Conservation (phyloP, 2,888 invertebrate species). For the Caenorhabditis imperialis region DNA sequence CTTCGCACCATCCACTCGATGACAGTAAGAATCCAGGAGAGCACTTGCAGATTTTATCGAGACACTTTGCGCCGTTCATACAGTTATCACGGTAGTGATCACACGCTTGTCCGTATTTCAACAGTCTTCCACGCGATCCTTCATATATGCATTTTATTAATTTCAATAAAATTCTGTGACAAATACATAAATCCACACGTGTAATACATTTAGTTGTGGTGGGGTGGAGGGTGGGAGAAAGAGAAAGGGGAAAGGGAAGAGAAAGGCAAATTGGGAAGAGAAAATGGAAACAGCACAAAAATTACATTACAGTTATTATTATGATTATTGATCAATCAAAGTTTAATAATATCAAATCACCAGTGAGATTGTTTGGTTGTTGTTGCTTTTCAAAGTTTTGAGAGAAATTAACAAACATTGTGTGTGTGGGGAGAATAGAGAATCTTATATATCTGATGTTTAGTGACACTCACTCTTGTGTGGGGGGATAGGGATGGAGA, state of each 20-base stretch:
- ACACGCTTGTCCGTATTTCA: conserved; percentile 66
- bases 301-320: conserved; percentile 43
- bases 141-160: conserved; percentile 38
- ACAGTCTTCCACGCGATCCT: conserved; percentile 46
- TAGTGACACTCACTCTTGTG: conserved; percentile 59
- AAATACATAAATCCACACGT: conserved; percentile 51
- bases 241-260: neutral
- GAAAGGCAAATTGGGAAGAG: conserved; percentile 12
- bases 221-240: conserved; percentile 19
- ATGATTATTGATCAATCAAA: too few relatives aligned
- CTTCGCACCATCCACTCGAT: conserved; percentile 63
- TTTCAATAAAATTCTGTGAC: conserved; percentile 36
- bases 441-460: conserved; percentile 29
- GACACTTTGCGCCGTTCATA: conserved; percentile 65
- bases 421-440: conserved; percentile 15
- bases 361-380: conserved; percentile 47
- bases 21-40: conserved; percentile 59
- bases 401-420: conserved; percentile 9
- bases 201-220: conserved; percentile 51
- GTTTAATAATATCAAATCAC: too few relatives aligned
- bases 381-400: too few relatives aligned
- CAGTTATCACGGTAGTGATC: conserved; percentile 59
- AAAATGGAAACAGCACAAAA: conserved; percentile 25
- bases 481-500: conserved; percentile 21
- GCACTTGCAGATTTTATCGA: conserved; percentile 71